A percentile compares a stretch with the other conserved stretches of the same genome.
Conservation (phyloP, 2,888 invertebrate species). For the Andrena chrysosceles region DNA sequence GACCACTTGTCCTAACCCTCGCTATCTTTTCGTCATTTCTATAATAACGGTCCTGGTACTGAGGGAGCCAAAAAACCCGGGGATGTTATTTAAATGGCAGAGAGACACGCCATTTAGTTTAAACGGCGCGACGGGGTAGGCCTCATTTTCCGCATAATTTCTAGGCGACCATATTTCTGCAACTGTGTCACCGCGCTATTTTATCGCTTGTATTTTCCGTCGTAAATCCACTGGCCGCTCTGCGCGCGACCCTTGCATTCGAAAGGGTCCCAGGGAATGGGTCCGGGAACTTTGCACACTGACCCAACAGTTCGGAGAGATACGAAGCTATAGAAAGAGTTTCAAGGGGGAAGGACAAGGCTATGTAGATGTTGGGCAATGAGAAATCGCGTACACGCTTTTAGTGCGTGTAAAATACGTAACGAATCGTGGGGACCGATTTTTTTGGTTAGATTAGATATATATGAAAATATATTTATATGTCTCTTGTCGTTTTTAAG, state of each 20-base stretch:
- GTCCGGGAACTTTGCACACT: constrained; percentile 47
- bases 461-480: too few species aligned
- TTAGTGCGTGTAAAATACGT: constrained; percentile 72
- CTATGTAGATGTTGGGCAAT: constrained; percentile 75
- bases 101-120: constrained; percentile 44
- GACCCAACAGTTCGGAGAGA: constrained; percentile 39
- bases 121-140: constrained; percentile 31
- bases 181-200: constrained; percentile 61
- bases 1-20: constrained; percentile 30
- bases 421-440: constrained; percentile 34
- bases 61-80: constrained; percentile 9
- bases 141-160: constrained; percentile 63
- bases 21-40: constrained; percentile 34
- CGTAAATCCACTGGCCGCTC: constrained; percentile 77
- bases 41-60: constrained; percentile 31
- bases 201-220: constrained; percentile 83
- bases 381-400: constrained; percentile 80
- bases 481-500: too few species aligned
- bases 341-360: constrained; percentile 56
- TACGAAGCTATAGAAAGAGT: constrained; percentile 49
- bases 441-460: not conserved
- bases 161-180: constrained; percentile 52
- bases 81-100: constrained; percentile 24
- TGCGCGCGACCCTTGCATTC: constrained; percentile 57
- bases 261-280: constrained; percentile 53